Evolutionary conservation across 1,140 invertebrate genomes (phyloP).

Genomic region (Neodiprion lecontei): DNA sequence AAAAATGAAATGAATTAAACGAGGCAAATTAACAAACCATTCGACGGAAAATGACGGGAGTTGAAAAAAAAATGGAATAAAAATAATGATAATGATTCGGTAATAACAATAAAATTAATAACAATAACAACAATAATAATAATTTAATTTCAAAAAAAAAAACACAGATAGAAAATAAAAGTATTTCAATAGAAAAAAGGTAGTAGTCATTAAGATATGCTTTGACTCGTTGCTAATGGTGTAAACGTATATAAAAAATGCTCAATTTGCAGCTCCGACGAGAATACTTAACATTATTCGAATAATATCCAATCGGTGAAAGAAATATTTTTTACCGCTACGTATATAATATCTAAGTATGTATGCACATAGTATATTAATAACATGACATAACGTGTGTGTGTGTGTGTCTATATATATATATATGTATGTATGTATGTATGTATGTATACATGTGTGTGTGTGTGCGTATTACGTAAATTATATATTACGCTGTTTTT

Average conservation of each 20-base stretch:
- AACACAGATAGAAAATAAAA: not conserved
- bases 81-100: too few relatives aligned
- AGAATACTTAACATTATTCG: not conserved
- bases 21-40: too few relatives aligned
- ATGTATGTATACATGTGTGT: not conserved
- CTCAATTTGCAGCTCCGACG: slow-evolving; percentile 44
- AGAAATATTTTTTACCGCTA: slow-evolving; percentile 5
- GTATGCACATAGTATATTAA: not conserved
- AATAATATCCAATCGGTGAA: not conserved
- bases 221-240: not conserved
- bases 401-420: not conserved
- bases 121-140: too few relatives aligned
- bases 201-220: not conserved
- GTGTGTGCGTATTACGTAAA: too few relatives aligned
- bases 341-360: not conserved
- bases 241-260: slow-evolving; percentile 31
- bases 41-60: too few relatives aligned
- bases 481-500: not conserved
- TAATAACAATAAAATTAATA: too few relatives aligned
- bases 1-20: too few relatives aligned
- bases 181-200: not conserved
- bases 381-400: too few relatives aligned
- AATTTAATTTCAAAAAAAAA: too few relatives aligned
- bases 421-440: too few relatives aligned
- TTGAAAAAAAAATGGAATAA: too few relatives aligned